Base-by-base conservation (phyloP, 1,140 invertebrate genomes). In the Zaprionus africanus region DNA sequence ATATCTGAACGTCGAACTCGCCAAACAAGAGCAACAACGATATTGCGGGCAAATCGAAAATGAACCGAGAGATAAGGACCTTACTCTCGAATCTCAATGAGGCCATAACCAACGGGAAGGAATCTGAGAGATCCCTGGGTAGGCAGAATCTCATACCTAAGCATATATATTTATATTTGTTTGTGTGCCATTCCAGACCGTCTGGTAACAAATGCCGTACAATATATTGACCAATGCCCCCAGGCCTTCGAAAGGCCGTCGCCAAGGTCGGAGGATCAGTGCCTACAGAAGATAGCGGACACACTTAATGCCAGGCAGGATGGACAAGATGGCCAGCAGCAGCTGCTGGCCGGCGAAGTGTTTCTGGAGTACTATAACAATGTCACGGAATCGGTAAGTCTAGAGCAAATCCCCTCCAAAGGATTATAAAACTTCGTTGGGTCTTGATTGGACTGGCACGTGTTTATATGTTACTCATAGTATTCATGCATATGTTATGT, bases 171-270 rank as follows among this genome's bases (percentile, higher is more conserved):
- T 1, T 17, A n/a, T 46, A 9, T 46, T 17, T 46, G n/a, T n/a
- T n/a, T 9, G 6, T 34, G 9, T 34, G 9, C 7, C 3, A 46
- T 38, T 22, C 0, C 24, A 75, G 72, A 70, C 51, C 41, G 28
- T 17, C 15, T 75, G 15, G 56, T 91, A 41, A 57, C 66, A 5
- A 76, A 81, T 57, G 78, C 81, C 3, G 65, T 78, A n/a, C 60
- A 82, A n/a, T 87, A 80, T 59, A 79, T 91, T 66, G 69, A 60
- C 1, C 65, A 78, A 28, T 73, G 59, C 19, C 82, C 80, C 4
- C 68, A 63, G 24, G 58, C 58, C 13, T 75, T 81, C 36, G 70
- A 71, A 5, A 59, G 31, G 9, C 19, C 26, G 12, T 34, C 78
- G 17, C 76, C 74, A 2, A 65, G 53, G 22, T 71, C 82, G 26